A percentile compares a stretch with the other conserved stretches of the same genome.
Evolutionary conservation across 2,113 vertebrate species (phyloP).

Genomic region (Ceyx margarethae): DNA sequence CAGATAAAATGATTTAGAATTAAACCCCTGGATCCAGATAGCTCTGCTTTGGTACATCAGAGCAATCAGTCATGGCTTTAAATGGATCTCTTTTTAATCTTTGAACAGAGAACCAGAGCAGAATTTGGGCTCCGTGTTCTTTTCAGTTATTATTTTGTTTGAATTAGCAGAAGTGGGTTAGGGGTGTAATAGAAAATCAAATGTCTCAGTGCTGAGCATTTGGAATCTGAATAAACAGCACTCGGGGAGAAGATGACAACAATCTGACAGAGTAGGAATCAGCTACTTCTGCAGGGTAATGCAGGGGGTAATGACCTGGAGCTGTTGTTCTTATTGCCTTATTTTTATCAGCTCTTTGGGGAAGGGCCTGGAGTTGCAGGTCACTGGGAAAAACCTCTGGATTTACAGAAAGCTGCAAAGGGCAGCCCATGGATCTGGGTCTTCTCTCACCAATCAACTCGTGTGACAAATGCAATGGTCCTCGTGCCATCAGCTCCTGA

Average conservation of each 20-base stretch:
- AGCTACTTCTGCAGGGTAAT: neutral
- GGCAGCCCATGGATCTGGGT: neutral
- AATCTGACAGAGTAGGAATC: neutral
- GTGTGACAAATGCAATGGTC: neutral
- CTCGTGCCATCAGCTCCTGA: neutral
- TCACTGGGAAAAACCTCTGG: neutral
- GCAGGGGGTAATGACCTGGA: neutral
- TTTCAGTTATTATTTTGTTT: neutral
- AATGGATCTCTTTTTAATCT: neutral
- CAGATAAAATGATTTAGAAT: neutral
- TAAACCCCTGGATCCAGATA: neutral
- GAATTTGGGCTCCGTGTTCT: neutral
- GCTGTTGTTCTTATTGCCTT: neutral
- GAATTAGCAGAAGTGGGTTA: neutral
- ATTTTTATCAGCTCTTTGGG: neutral
- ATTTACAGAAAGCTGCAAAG: neutral
- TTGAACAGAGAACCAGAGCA: neutral
- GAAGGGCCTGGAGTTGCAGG: neutral
- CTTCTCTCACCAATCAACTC: neutral
- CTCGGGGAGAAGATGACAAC: neutral
- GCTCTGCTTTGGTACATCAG: neutral
- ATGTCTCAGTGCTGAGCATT: neutral
- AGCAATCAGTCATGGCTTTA: neutral
- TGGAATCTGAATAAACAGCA: neutral
- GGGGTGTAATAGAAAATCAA: neutral